Evolutionary conservation across 2,797 vertebrate genomes (phyloP).

Genomic region (Mormyrops boulengeri): DNA sequence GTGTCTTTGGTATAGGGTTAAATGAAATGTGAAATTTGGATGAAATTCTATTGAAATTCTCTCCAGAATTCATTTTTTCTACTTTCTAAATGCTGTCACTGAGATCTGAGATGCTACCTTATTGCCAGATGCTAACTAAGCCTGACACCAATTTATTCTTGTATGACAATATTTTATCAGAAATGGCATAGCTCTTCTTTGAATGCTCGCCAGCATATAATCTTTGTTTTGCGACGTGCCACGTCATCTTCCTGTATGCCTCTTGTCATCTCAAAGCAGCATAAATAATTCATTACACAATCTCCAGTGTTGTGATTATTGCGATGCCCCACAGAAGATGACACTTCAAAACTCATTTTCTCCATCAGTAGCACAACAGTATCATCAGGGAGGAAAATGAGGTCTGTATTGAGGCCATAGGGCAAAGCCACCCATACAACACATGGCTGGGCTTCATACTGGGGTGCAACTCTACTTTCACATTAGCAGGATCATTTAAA

Average conservation of each 20-base stretch:
- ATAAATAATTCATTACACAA: slow-evolving; percentile 50
- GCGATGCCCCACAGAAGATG: background rate
- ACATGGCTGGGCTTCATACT: background rate
- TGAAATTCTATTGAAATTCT: background rate
- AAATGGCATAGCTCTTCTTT: slow-evolving; percentile 41
- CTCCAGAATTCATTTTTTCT: background rate
- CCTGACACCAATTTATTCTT: slow-evolving; percentile 10
- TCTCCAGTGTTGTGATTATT: background rate
- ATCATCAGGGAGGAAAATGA: background rate
- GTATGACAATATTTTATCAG: slow-evolving; percentile 18
- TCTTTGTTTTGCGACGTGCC: slow-evolving; percentile 31
- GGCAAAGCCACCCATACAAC: background rate
- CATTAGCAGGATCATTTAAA: background rate
- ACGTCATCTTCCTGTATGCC: slow-evolving; percentile 25
- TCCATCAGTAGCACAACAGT: background rate
- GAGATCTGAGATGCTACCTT: slow-evolving; percentile 7
- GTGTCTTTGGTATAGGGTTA: slow-evolving; percentile 2
- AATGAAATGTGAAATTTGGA: slow-evolving; percentile 9
- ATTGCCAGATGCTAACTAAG: slow-evolving; percentile 11
- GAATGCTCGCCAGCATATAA: slow-evolving; percentile 27
- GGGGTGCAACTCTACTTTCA: background rate
- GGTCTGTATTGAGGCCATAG: background rate
- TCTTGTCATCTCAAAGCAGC: slow-evolving; percentile 40
- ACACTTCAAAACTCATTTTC: background rate
- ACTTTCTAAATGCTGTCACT: slow-evolving; percentile 12